These are phyloP conservation scores for Bombus pyrosoma DNA, from an alignment of 1,140 invertebrate genomes.

Conservation along the genomic window DNA sequence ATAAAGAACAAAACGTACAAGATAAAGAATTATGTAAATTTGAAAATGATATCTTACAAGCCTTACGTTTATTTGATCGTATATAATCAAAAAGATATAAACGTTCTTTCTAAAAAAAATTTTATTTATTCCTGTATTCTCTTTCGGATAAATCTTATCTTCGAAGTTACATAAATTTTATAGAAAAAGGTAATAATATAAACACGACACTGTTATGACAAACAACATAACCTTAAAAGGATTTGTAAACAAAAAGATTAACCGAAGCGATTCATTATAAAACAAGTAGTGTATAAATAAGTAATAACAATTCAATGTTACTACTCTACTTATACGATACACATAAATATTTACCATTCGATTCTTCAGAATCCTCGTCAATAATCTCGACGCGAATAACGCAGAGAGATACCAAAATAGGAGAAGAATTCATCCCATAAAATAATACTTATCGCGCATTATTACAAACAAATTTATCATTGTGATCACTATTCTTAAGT, in stretches of 20 bases:
- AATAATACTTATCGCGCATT: conserved; percentile 59
- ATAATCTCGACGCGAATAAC: conserved; percentile 84
- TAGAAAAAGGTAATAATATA: conserved; percentile 3
- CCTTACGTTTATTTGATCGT: background rate
- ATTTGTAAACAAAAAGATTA: conserved; percentile 29
- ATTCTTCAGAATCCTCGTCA: conserved; percentile 75
- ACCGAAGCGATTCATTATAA: background rate
- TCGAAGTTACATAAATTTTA: background rate
- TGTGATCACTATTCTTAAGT: conserved; percentile 36
- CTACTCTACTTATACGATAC: background rate
- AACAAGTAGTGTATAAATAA: background rate
- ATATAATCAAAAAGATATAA: background rate
- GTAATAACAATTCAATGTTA: conserved; percentile 26
- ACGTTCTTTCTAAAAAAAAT: background rate
- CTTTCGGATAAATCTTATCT: background rate
- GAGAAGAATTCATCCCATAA: conserved; percentile 78
- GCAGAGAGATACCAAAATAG: conserved; percentile 83
- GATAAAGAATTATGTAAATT: background rate
- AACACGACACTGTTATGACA: conserved; percentile 22
- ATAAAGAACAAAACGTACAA: background rate
- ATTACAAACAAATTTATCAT: conserved; percentile 55
- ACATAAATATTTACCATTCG: conserved; percentile 65
- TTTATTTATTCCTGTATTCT: background rate
- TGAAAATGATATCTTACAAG: background rate
- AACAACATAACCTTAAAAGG: conserved; percentile 25